These are phyloP conservation scores for Colistium nudipinnis DNA, from an alignment of 2,113 vertebrate genomes.

Conservation along the genomic window DNA sequence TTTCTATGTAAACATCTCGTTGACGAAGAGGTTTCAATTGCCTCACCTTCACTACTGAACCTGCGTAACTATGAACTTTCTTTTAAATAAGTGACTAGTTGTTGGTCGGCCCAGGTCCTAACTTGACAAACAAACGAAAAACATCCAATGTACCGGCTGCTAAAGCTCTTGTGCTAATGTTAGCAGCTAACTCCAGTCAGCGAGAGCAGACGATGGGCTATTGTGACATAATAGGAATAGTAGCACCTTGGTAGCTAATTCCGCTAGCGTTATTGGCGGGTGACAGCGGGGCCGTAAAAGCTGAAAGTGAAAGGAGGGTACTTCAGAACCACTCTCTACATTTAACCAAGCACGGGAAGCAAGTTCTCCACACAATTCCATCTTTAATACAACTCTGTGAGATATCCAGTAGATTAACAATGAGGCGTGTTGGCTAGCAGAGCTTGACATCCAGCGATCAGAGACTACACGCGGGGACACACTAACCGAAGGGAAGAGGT, in stretches of 20 bases:
- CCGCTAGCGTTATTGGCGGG: constrained; percentile 20
- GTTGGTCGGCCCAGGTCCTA: too few species aligned
- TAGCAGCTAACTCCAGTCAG: constrained; percentile 17
- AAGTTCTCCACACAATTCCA: too few species aligned
- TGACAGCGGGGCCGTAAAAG: constrained; percentile 30
- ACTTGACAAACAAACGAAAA: background rate
- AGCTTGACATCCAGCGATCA: constrained; percentile 31
- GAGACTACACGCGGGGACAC: constrained; percentile 36
- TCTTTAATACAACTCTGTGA: background rate
- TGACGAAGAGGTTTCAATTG: background rate
- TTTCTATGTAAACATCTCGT: constrained; percentile 2
- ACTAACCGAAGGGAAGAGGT: constrained; percentile 15
- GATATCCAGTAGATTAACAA: background rate
- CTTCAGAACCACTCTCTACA: background rate
- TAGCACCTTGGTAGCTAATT: constrained; percentile 51
- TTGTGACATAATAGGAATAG: constrained; percentile 53
- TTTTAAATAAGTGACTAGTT: background rate
- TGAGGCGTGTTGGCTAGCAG: constrained; percentile 13
- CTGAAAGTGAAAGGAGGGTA: constrained; percentile 12
- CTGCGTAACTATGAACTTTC: background rate
- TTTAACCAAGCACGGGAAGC: fast-evolving
- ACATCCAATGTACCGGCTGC: background rate
- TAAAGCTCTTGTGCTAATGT: constrained; percentile 17
- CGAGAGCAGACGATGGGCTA: constrained; percentile 7
- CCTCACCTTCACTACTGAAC: background rate